Percentiles rank a stretch among this genome's conserved stretches.
These are phyloP conservation scores for Conomelus anceps DNA, from an alignment of 2,888 invertebrate genomes.

Conservation along the genomic window DNA sequence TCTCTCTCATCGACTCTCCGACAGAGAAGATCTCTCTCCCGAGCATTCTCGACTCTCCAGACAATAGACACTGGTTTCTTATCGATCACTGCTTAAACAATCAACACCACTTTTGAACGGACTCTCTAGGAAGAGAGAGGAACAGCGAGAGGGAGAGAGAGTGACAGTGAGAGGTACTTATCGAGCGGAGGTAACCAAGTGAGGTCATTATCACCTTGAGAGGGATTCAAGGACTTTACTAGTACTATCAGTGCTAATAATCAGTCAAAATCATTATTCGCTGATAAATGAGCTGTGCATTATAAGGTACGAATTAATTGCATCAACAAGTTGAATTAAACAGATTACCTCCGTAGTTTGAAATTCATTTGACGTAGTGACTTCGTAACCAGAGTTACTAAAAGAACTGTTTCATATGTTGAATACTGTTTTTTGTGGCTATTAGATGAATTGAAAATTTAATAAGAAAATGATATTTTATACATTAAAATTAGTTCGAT, in stretches of 20 bases:
- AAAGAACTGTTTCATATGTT: no score
- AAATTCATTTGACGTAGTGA: not conserved
- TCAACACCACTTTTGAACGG: not conserved
- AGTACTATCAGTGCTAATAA: not conserved
- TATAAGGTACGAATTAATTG: not conserved
- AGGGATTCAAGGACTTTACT: not conserved
- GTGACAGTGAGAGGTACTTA: not conserved
- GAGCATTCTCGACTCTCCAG: not conserved
- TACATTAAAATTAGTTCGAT: no score
- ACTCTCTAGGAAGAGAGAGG: not conserved
- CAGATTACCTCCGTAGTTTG: not conserved
- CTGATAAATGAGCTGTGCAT: not conserved
- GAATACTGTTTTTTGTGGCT: no score
- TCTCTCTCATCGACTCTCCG: not conserved
- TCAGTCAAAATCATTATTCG: not conserved
- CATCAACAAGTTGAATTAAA: not conserved
- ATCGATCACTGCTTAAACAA: not conserved
- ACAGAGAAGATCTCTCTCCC: not conserved
- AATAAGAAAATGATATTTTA: no score
- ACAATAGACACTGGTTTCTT: not conserved
- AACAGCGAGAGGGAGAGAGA: not conserved
- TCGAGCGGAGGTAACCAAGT: not conserved
- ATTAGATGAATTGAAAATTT: no score
- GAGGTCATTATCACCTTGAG: not conserved
- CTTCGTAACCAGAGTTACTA: no score